Evolutionary conservation across 2,888 invertebrate genomes (phyloP), one percentile per base, ranked within the genome.

Genomic region (Rutpela maculata): DNA sequence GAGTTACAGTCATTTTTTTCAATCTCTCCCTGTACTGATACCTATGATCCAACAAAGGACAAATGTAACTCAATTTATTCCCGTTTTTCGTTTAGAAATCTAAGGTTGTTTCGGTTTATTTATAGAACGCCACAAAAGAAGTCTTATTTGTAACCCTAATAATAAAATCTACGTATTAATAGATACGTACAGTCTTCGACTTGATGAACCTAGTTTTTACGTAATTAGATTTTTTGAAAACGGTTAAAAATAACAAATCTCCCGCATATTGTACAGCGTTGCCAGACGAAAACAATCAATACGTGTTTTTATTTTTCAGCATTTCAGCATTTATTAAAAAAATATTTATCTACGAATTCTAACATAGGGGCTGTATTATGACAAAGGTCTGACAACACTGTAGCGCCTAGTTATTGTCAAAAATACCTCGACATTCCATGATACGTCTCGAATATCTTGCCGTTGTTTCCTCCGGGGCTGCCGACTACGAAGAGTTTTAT

Each of bases 381-480:
- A 50, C n/a, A 50, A n/a, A 43, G 6, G 5, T 17, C 50, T 50
- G 50, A n/a, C 50, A 50, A 50, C 50, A n/a, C n/a, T 50, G n/a
- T 50, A 50, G 26, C 15, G 26, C 55, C 19, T 7, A 10, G 57
- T 90, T 67, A 31, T 19, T 17, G 19, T 69, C 43, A 70, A 70
- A 70, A 70, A 70, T 86, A 95, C 96, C 92, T 96, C 96, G 81
- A 94, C 92, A 90, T 96, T 95, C 88, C 95, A 93, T 87, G 96
- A 95, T 69, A 97, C 95, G 90, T 96, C 96, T 84, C 96, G 90
- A 78, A 96, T 95, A 88, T 97, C 96, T 15, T 92, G 91, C 57
- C 91, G 88, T 69, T 90, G 91, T 81, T 91, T 91, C 78, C 95
- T 91, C 57, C 88, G 83, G n/a, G 94, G 92, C 68, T 92, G 91